These are phyloP conservation scores for Parnassius apollo DNA, from an alignment of 2,888 invertebrate species.

Conservation along the genomic window DNA sequence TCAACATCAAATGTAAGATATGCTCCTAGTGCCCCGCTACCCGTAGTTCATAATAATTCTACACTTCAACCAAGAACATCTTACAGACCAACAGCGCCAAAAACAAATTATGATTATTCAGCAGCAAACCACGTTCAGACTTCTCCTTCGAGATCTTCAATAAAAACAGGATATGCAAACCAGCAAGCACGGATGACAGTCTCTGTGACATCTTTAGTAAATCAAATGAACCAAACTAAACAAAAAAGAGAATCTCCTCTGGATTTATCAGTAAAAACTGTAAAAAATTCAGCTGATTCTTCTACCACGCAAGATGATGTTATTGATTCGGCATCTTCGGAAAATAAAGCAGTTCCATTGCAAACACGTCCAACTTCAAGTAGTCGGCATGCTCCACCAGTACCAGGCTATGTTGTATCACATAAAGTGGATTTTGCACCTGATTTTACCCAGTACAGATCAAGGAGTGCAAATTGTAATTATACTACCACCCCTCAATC, in stretches of 20 bases:
- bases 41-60: slow-evolving; percentile 55
- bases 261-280: slow-evolving; percentile 93
- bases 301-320: slow-evolving; percentile 88
- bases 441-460: slow-evolving; percentile 83
- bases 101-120: slow-evolving; percentile 61
- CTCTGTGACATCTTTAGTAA: slow-evolving; percentile 71
- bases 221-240: slow-evolving; percentile 74
- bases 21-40: slow-evolving; percentile 48
- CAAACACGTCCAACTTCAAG: slow-evolving; percentile 57
- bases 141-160: slow-evolving; percentile 58
- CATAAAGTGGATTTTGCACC: slow-evolving; percentile 91
- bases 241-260: slow-evolving; percentile 89
- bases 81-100: slow-evolving; percentile 57
- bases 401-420: slow-evolving; percentile 61
- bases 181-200: slow-evolving; percentile 75
- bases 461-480: slow-evolving; percentile 52
- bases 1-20: slow-evolving; percentile 65
- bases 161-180: slow-evolving; percentile 64
- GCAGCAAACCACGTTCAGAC: slow-evolving; percentile 57
- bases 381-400: slow-evolving; percentile 47
- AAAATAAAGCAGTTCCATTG: slow-evolving; percentile 56
- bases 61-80: slow-evolving; percentile 48
- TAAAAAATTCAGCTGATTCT: slow-evolving; percentile 93
- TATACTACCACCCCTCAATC: slow-evolving; percentile 48
- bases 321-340: slow-evolving; percentile 68